Percentiles rank a stretch among this genome's conserved stretches.
Evolutionary conservation across 2,113 vertebrate species (phyloP).

Genomic region (Pelecanus crispus): DNA sequence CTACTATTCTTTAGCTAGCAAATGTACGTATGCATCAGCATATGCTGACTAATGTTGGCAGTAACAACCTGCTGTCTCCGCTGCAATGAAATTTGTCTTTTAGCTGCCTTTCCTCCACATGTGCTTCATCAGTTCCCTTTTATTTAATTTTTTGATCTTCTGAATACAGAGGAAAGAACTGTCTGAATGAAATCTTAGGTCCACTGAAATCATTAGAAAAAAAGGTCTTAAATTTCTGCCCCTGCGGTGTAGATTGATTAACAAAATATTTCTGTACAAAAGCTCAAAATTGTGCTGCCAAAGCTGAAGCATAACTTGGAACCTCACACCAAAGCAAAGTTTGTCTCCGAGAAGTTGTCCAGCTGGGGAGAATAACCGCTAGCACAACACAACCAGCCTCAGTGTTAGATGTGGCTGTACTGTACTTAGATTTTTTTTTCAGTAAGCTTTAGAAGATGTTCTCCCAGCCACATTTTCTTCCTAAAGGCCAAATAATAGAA

Average conservation of each 20-base stretch:
- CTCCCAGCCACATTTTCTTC: background rate
- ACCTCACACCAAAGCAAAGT: background rate
- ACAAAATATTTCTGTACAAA: background rate
- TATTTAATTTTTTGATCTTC: background rate
- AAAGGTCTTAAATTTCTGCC: background rate
- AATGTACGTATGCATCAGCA: background rate
- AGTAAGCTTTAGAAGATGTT: background rate
- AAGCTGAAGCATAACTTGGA: background rate
- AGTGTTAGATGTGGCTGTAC: background rate
- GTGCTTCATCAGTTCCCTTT: background rate
- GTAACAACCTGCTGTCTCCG: background rate
- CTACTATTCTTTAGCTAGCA: background rate
- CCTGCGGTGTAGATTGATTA: background rate
- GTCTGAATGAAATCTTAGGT: background rate
- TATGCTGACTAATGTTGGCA: background rate
- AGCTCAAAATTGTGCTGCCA: background rate
- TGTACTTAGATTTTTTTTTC: background rate
- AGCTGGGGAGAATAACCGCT: background rate
- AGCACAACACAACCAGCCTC: background rate
- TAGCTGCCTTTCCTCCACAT: background rate
- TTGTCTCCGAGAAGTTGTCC: background rate
- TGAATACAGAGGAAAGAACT: background rate
- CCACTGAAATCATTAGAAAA: background rate
- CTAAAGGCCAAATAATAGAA: background rate
- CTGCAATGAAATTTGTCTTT: background rate